Base-by-base conservation (phyloP, 1,140 invertebrate species). In the Papilio glaucus region DNA sequence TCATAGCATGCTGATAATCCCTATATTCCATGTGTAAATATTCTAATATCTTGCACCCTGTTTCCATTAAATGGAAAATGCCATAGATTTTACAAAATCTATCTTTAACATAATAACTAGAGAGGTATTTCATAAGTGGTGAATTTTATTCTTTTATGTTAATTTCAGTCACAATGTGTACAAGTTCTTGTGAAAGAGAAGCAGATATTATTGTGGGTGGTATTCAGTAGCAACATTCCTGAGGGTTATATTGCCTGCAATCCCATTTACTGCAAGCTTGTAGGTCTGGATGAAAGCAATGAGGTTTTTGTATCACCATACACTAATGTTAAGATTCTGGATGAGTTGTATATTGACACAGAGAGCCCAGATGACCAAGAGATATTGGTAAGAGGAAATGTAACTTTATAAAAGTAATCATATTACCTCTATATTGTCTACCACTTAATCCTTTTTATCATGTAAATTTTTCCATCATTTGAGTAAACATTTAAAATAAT, bases 311-410 rank as follows among this genome's bases (percentile, higher is more conserved):
- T 90, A 13, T 87, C 87, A 37, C 85, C 86, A n/a, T 90, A 85
- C 76, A 73, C 77, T 24, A 83, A 88, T 72, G 73, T 91, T 0
- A 91, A 87, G 63, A 80, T 92, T 24, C 74, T 93, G 12, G 82
- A 89, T 61, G 84, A 90, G 45, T 65, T 93, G 24, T 87, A 83
- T 75, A 82, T 93, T 68, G 86, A 90, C 41, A 87, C 93, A n/a
- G 88, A 93, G 33, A 90, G 91, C 69, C 86, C 90, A n/a, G 93
- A 93, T 86, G 93, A 93, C 78, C 90, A 92, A 72, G 89, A 92
- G 65, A 92, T 93, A 70, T 80, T 93, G 85, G 93, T 93, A 83
- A 80, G 77, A n/a, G n/a, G n/a, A 75, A 29, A 75, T 86, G 37
- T 21, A 12, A 33, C 8, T 65, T 24, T 65, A 42, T 13, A 41